A percentile compares a stretch with the other conserved stretches of the same genome.
phyloP scores from a whole-genome alignment of 2,797 vertebrate genomes.

The Acipenser oxyrinchus region DNA sequence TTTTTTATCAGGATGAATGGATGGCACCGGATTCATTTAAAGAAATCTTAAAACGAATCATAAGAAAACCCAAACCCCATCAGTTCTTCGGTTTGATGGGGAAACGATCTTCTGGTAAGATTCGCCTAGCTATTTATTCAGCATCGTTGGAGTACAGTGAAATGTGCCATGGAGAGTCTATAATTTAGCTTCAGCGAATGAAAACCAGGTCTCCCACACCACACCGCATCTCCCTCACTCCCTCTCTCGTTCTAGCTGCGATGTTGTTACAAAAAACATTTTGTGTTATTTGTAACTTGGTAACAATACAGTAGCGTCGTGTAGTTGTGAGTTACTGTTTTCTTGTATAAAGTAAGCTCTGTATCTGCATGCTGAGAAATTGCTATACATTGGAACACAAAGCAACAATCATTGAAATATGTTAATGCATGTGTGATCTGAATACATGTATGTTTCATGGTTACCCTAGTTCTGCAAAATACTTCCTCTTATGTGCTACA shows the following conservation, averaged over 20 bases:
- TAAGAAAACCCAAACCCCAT: constrained; percentile 81
- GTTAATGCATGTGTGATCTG: too few relatives aligned
- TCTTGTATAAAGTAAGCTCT: neutral
- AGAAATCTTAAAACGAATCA: constrained; percentile 83
- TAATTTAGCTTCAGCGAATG: too few relatives aligned
- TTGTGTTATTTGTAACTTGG: neutral
- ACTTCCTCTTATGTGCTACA: too few relatives aligned
- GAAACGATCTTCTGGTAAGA: constrained; percentile 75
- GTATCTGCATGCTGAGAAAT: neutral
- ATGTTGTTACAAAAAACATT: neutral
- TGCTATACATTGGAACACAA: neutral
- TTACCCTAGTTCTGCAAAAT: too few relatives aligned
- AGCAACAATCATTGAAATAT: too few relatives aligned
- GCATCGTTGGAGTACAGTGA: neutral
- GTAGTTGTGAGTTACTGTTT: neutral
- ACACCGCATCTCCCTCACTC: neutral
- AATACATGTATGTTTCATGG: too few relatives aligned
- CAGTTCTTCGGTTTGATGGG: constrained; percentile 96
- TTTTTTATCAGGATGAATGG: constrained; percentile 69
- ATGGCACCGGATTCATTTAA: constrained; percentile 66
- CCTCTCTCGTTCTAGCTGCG: neutral
- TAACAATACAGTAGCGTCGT: neutral
- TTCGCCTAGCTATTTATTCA: neutral
- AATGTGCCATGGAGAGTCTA: too few relatives aligned
- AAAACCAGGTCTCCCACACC: neutral